These are phyloP conservation scores for Heliothis peltigera DNA, from an alignment of 2,888 invertebrate genomes.

Conservation along the genomic window DNA sequence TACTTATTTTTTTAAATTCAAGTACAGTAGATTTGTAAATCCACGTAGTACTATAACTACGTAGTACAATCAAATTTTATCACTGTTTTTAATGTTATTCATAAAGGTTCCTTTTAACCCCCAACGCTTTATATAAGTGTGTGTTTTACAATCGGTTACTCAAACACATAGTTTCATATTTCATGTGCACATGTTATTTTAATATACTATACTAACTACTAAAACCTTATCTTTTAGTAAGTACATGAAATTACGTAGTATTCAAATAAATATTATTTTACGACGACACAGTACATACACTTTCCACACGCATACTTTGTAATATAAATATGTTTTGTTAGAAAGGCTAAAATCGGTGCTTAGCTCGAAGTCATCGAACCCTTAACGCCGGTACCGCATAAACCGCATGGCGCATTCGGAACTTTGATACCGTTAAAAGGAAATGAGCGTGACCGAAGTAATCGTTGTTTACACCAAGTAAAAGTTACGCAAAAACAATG, in stretches of 20 bases:
- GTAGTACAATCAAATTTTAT: too few relatives aligned
- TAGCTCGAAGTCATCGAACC: slow-evolving; percentile 29
- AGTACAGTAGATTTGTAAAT: too few relatives aligned
- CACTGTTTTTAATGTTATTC: too few relatives aligned
- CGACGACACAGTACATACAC: neutral
- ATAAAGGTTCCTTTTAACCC: too few relatives aligned
- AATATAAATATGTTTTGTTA: neutral
- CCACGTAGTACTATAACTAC: too few relatives aligned
- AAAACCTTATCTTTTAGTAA: neutral
- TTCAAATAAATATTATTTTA: neutral
- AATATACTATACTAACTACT: too few relatives aligned
- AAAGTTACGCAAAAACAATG: too few relatives aligned
- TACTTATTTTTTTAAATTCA: neutral
- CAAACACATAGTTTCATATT: neutral
- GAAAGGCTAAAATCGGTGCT: neutral
- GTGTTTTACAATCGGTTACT: neutral
- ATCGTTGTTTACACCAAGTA: neutral
- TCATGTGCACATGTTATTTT: neutral
- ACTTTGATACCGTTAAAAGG: slow-evolving; percentile 26
- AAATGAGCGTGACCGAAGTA: slow-evolving; percentile 34
- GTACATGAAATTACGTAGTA: neutral
- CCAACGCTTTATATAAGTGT: too few relatives aligned
- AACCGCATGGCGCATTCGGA: slow-evolving; percentile 3
- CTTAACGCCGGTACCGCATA: slow-evolving; percentile 1
- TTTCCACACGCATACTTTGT: neutral